Evolutionary conservation across 2,797 vertebrate genomes (phyloP).

Genomic region (Ciconia nigra): DNA sequence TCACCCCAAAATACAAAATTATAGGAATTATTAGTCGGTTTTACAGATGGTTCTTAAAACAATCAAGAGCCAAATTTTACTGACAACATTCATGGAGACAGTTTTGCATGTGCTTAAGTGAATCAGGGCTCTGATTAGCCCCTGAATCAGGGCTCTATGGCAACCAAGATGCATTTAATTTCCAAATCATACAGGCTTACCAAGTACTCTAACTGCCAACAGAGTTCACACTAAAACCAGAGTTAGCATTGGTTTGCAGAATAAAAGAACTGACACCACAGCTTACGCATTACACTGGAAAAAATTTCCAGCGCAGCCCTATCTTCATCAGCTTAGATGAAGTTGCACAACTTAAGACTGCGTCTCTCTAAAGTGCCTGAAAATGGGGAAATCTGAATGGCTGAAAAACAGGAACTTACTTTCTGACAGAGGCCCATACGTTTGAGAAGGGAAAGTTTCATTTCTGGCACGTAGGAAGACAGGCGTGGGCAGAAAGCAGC

Average conservation of each 20-base stretch:
- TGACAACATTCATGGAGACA: neutral
- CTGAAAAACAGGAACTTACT: neutral
- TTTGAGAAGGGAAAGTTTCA: conserved; percentile 3
- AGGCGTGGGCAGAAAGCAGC: neutral
- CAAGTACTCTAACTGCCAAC: no score
- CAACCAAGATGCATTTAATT: neutral
- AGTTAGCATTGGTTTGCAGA: neutral
- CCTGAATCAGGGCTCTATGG: neutral
- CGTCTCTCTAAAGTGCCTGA: neutral
- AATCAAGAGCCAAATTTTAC: neutral
- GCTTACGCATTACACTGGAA: neutral
- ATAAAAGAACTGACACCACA: neutral
- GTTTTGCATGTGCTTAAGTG: neutral
- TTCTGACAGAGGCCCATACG: neutral
- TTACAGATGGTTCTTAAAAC: neutral
- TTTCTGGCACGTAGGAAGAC: neutral
- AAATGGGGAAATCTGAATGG: neutral
- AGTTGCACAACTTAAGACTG: neutral
- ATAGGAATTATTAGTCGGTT: neutral
- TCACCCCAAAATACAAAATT: neutral
- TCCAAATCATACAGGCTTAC: neutral
- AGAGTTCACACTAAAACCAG: neutral
- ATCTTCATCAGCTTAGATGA: neutral
- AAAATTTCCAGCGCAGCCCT: neutral
- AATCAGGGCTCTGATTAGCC: no score